Evolutionary conservation across 1,140 invertebrate genomes (phyloP).

Genomic region (Bombus terrestris): DNA sequence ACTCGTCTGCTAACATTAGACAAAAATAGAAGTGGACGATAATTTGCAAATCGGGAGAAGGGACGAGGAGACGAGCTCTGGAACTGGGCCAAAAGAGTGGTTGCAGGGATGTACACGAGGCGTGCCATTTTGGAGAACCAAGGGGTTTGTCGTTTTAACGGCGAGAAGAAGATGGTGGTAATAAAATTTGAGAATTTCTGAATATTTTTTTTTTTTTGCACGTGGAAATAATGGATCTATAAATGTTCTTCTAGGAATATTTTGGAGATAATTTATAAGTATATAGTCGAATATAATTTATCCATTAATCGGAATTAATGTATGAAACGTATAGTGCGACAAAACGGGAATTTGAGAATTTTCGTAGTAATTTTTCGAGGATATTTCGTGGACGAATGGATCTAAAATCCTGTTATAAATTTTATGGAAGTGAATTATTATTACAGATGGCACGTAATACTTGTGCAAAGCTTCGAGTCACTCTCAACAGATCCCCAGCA

Average conservation of each 20-base stretch:
- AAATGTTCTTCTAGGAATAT: no score
- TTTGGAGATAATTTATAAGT: no score
- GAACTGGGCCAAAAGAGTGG: constrained; percentile 39
- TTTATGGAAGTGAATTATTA: not conserved
- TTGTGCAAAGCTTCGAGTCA: no score
- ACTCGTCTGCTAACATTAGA: constrained; percentile 75
- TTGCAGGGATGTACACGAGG: not conserved
- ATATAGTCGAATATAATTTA: not conserved
- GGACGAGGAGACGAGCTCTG: constrained; percentile 8
- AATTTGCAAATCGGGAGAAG: constrained; percentile 73
- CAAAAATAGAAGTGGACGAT: constrained; percentile 77
- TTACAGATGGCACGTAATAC: not conserved
- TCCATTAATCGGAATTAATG: not conserved
- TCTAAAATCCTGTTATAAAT: not conserved
- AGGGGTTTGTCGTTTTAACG: not conserved
- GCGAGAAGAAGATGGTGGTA: not conserved
- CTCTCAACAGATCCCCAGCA: not conserved
- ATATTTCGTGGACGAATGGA: not conserved
- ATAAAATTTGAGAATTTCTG: not conserved
- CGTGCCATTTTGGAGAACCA: constrained; percentile 4
- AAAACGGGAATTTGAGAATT: not conserved
- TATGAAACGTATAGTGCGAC: not conserved
- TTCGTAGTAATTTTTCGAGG: not conserved
- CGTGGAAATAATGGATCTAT: no score
- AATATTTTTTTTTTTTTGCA: no score